phyloP scores from a whole-genome alignment of 2,888 invertebrate species.

The Thera obeliscata region DNA sequence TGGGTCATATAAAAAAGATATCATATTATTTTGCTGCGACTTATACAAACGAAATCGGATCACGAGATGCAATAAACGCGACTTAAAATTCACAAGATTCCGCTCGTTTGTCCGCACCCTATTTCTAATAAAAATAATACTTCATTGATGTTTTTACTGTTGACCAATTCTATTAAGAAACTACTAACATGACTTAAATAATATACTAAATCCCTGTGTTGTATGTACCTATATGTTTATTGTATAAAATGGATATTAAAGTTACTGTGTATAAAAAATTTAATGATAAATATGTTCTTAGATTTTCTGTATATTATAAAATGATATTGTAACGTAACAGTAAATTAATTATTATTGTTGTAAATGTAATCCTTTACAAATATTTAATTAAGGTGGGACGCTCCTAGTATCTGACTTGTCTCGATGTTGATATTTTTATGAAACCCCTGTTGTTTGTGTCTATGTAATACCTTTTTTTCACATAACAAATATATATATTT shows the following conservation, averaged over 20 bases:
- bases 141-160: neutral
- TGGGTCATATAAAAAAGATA: no score
- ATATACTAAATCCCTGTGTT: neutral
- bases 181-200: neutral
- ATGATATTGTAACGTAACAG: conserved; percentile 10
- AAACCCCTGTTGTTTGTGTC: no score
- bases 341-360: conserved; percentile 22
- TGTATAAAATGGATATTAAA: conserved; percentile 18
- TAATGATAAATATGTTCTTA: conserved; percentile 2
- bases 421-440: neutral
- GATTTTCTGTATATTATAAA: conserved; percentile 2
- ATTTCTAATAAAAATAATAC: neutral
- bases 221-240: neutral
- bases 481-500: no score
- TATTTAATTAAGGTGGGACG: neutral
- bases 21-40: no score
- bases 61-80: no score
- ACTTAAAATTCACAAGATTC: no score
- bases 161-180: conserved; percentile 13
- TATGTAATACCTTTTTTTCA: no score
- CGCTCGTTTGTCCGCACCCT: no score
- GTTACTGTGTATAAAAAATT: conserved; percentile 12
- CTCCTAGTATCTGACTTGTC: neutral
- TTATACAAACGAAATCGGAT: no score
- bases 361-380: conserved; percentile 8